Percentiles rank a stretch among this genome's conserved stretches.
These are phyloP conservation scores for Aplocera efformata DNA, from an alignment of 2,888 invertebrate species.

Conservation along the genomic window DNA sequence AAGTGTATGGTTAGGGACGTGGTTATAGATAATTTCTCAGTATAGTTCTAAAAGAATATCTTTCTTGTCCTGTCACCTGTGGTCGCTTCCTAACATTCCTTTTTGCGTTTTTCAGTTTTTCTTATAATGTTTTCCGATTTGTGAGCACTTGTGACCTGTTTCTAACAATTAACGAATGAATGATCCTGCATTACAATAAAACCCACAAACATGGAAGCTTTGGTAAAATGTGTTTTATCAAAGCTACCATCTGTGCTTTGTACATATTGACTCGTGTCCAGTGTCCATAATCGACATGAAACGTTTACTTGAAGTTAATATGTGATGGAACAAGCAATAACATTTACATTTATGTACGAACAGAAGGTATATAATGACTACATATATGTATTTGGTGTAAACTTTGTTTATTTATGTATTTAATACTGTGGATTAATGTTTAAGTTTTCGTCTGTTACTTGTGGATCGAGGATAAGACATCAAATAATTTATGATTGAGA, in stretches of 20 bases:
- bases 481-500: slow-evolving; percentile 48
- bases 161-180: slow-evolving; percentile 34
- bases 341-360: slow-evolving; percentile 53
- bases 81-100: slow-evolving; percentile 69
- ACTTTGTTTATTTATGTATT: slow-evolving; percentile 44
- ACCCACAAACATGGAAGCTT: slow-evolving; percentile 19
- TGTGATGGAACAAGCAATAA: slow-evolving; percentile 52
- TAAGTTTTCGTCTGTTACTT: slow-evolving; percentile 40
- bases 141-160: slow-evolving; percentile 35
- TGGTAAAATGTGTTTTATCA: slow-evolving; percentile 19
- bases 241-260: slow-evolving; percentile 20
- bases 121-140: slow-evolving; percentile 38
- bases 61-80: slow-evolving; percentile 61
- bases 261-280: slow-evolving; percentile 27
- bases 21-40: slow-evolving; percentile 58
- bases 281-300: slow-evolving; percentile 32
- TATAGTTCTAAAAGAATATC: slow-evolving; percentile 48
- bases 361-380: slow-evolving; percentile 27
- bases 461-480: slow-evolving; percentile 33
- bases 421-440: slow-evolving; percentile 41
- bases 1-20: slow-evolving; percentile 73
- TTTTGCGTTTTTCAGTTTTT: slow-evolving; percentile 59
- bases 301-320: slow-evolving; percentile 35
- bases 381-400: slow-evolving; percentile 40
- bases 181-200: slow-evolving; percentile 35